phyloP scores from a whole-genome alignment of 1,140 invertebrate genomes.

The Homalodisca vitripennis region DNA sequence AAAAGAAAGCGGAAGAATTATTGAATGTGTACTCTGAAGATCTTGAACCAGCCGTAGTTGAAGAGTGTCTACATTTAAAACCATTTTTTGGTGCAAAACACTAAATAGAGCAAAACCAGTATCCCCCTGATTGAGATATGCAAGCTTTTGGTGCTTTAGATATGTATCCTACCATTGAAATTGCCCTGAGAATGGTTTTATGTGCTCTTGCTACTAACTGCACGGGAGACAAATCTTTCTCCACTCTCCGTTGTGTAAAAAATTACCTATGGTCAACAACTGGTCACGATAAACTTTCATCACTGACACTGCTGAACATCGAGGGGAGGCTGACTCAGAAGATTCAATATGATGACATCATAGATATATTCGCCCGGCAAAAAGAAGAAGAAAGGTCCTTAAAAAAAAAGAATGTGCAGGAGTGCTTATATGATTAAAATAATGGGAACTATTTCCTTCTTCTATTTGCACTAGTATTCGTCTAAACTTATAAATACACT shows the following conservation, averaged over 20 bases:
- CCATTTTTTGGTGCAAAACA: conserved; percentile 17
- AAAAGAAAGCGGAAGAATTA: not conserved
- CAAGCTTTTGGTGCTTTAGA: not conserved
- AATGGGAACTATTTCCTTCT: conserved; percentile 26
- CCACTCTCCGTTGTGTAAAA: no score
- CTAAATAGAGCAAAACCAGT: not conserved
- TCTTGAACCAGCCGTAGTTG: not conserved
- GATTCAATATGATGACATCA: no score
- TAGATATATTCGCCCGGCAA: conserved; percentile 16
- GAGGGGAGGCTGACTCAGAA: no score
- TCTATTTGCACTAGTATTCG: conserved; percentile 1
- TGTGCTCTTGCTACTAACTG: not conserved
- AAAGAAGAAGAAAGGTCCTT: conserved; percentile 5
- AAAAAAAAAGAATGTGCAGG: conserved; percentile 13
- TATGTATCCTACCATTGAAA: conserved; percentile 1
- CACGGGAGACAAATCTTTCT: no score
- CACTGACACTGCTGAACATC: no score
- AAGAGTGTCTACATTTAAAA: conserved; percentile 14
- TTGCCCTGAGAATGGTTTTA: not conserved
- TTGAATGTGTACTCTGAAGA: no score
- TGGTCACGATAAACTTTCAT: no score
- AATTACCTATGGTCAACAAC: conserved; percentile 16
- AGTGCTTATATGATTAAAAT: conserved; percentile 25
- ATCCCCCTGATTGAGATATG: not conserved
- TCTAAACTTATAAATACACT: conserved; percentile 10